Conservation (phyloP, 2,797 vertebrate genomes). For the Ataeniobius toweri region DNA sequence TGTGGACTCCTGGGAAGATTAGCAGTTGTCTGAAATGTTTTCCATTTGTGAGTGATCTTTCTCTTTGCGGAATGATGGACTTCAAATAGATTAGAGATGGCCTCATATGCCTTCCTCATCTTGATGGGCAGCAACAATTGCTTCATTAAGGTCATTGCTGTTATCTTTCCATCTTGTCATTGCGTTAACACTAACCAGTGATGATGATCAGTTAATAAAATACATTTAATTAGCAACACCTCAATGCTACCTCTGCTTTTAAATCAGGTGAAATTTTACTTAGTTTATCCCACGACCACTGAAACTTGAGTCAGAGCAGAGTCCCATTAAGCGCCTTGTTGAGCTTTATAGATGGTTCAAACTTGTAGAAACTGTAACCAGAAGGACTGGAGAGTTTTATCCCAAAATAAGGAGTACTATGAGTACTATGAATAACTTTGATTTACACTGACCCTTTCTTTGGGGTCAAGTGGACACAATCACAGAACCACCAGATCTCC, state of each 20-base stretch:
- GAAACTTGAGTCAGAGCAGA: background rate
- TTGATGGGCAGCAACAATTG: background rate
- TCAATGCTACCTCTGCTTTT: background rate
- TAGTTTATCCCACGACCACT: background rate
- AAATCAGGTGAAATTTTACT: background rate
- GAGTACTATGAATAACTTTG: background rate
- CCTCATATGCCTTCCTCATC: background rate
- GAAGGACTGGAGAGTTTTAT: background rate
- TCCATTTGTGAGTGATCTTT: background rate
- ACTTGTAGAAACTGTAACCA: background rate
- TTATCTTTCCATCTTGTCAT: background rate
- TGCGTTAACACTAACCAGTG: too few species aligned
- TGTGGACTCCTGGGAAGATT: background rate
- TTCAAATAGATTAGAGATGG: background rate
- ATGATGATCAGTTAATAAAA: background rate
- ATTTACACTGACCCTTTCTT: background rate
- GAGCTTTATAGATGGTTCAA: background rate
- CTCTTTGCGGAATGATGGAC: background rate
- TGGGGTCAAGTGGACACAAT: background rate
- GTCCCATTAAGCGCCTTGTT: background rate
- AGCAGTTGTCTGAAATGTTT: background rate
- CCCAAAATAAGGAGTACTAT: background rate
- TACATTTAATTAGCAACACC: background rate
- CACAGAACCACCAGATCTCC: background rate
- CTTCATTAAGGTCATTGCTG: background rate